Base-by-base conservation (phyloP, 2,113 vertebrate genomes). In the Alethe diademata region DNA sequence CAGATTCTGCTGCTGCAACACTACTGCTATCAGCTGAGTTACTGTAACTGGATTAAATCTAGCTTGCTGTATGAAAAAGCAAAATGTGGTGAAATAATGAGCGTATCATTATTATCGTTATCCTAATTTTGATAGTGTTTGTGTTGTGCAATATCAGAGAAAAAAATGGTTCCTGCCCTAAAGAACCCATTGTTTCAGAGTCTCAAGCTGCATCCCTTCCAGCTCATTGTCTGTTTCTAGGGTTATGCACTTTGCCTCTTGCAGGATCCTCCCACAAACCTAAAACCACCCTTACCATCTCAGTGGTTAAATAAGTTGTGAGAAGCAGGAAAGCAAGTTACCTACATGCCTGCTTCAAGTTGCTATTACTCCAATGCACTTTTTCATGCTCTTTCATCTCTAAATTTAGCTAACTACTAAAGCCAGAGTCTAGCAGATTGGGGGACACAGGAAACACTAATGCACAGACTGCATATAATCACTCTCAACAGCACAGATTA, bases 351-450 rank as follows among this genome's bases (percentile, higher is more conserved):
- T 1, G 5, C 71, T 82, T 91, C 51, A 78, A 78, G 64, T 38
- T 89, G 85, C 69, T 78, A 38, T 33, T 93, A 86, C 67, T 91
- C 56, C 29, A 26, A 70, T 58, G 62, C 91, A 47, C 71, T 64
- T 86, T 58, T 75, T 78, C 78, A 78, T 67, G 66, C 36, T 90
- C 90, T 66, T 90, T 81, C 51, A 85, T 86, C 56, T 94, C 89
- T 95, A 95, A 93, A 93, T 97, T 95, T 85, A 95, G 94, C 79
- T 43, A 70, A 50, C 58, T 69, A 42, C 81, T 47, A 4, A 74
- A 91, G 67, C 53, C 48, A 64, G 50, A 94, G 66, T 65, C 69
- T 67, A n/a, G 86, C 83, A 91, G 78, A 38, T 6, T 54, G 2
- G 3, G 42, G 23, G 26, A 83, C 79, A 94, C 28, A 48, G 60